Percentiles rank a stretch among this genome's conserved stretches.
These are phyloP conservation scores for Melipona quadrifasciata DNA, from an alignment of 1,140 invertebrate genomes.

Conservation along the genomic window DNA sequence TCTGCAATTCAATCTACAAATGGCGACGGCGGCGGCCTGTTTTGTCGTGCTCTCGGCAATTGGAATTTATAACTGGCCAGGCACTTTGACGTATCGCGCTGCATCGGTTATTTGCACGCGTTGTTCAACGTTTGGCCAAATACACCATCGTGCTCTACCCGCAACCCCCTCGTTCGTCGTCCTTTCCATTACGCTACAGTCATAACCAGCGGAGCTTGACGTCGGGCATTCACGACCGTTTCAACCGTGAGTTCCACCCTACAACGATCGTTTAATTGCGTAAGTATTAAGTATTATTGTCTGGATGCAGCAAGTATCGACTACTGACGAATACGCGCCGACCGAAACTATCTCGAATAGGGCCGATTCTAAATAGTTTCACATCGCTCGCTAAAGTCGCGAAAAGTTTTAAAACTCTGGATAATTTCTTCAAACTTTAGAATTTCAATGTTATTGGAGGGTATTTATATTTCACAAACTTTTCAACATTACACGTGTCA, in stretches of 20 bases:
- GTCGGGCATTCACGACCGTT: background rate
- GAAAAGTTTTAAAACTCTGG: no score
- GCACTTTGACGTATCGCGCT: constrained; percentile 66
- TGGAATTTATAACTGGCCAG: constrained; percentile 65
- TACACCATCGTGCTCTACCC: background rate
- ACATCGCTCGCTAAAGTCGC: no score
- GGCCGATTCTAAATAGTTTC: background rate
- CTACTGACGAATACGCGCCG: background rate
- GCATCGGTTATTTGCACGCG: constrained; percentile 61
- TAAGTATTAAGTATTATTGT: background rate
- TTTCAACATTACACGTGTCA: no score
- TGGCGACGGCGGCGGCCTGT: constrained; percentile 39
- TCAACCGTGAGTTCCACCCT: background rate
- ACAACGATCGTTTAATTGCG: background rate
- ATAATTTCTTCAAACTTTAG: no score
- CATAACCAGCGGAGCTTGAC: constrained; percentile 4
- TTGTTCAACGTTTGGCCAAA: constrained; percentile 40
- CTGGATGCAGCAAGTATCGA: background rate
- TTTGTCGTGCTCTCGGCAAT: constrained; percentile 56
- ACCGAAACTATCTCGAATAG: background rate
- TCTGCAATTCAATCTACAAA: constrained; percentile 69
- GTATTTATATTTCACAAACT: no score
- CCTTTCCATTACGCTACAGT: constrained; percentile 37
- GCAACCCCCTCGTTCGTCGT: constrained; percentile 17
- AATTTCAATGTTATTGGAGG: no score